A percentile compares a stretch with the other conserved stretches of the same genome.
phyloP scores from a whole-genome alignment of 2,113 vertebrate genomes.

The Sphaerodactylus townsendi region DNA sequence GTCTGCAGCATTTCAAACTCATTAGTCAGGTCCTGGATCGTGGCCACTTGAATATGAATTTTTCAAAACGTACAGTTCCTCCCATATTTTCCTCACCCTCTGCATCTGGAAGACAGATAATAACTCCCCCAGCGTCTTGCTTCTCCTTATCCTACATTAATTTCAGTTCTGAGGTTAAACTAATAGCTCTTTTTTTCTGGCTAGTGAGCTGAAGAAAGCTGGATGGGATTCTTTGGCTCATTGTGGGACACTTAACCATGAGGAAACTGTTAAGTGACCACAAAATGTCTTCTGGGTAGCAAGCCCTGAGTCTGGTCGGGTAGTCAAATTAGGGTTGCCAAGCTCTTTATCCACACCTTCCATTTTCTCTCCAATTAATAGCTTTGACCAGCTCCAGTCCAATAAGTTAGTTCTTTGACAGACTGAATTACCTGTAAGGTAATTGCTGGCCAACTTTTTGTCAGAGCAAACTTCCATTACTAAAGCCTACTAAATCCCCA shows the following conservation, averaged over 20 bases:
- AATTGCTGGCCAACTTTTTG: conserved; percentile 47
- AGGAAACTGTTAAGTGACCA: conserved; percentile 35
- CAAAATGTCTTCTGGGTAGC: conserved; percentile 33
- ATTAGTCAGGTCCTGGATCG: conserved; percentile 77
- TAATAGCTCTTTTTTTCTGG: conserved; percentile 54
- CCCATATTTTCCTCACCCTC: conserved; percentile 60
- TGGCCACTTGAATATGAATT: conserved; percentile 68
- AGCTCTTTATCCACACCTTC: background rate
- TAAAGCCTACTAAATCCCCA: conserved; percentile 41
- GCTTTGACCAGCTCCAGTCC: conserved; percentile 40
- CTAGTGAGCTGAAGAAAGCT: conserved; percentile 33
- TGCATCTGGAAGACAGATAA: conserved; percentile 79
- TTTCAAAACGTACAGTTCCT: conserved; percentile 68
- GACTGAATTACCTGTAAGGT: conserved; percentile 40
- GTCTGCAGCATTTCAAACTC: conserved; percentile 75
- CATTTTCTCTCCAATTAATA: conserved; percentile 15
- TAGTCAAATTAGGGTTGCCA: background rate
- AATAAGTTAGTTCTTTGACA: conserved; percentile 22
- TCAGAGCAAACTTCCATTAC: conserved; percentile 32
- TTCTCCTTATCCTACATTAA: conserved; percentile 64
- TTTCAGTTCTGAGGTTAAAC: conserved; percentile 55
- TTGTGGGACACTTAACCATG: conserved; percentile 38
- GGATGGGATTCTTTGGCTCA: conserved; percentile 23
- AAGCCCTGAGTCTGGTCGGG: background rate
- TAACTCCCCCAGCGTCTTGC: conserved; percentile 64